Conservation (phyloP, 2,888 invertebrate genomes). For the Hirtodrosophila duncani region DNA sequence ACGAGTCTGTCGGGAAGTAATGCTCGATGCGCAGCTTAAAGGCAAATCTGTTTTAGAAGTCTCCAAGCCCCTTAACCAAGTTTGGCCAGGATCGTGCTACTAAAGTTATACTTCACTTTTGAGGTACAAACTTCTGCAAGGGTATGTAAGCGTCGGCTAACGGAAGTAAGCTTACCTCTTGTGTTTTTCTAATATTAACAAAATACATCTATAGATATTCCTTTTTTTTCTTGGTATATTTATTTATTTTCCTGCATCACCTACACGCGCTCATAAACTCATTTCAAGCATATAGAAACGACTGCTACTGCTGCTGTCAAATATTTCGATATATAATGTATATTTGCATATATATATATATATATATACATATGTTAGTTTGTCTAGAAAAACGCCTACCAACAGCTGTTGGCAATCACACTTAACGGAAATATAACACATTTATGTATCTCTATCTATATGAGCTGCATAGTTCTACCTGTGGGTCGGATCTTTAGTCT, state of each 20-base stretch:
- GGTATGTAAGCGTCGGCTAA: no score
- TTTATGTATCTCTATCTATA: slow-evolving; percentile 16
- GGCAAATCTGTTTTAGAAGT: no score
- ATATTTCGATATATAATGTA: slow-evolving; percentile 6
- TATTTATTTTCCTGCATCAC: no score
- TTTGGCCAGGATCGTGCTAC: no score
- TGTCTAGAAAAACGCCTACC: slow-evolving; percentile 45
- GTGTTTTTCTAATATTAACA: slow-evolving; percentile 18
- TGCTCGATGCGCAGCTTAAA: no score
- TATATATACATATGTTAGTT: not conserved
- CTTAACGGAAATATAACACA: slow-evolving; percentile 19
- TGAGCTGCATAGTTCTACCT: slow-evolving; percentile 13
- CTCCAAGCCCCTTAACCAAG: no score
- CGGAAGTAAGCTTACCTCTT: no score
- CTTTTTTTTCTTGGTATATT: slow-evolving; percentile 22
- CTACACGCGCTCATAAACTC: slow-evolving; percentile 63
- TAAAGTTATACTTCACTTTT: no score
- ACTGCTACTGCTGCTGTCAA: no score
- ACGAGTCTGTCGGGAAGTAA: no score
- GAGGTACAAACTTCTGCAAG: no score
- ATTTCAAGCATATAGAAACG: no score
- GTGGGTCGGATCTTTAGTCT: slow-evolving; percentile 6
- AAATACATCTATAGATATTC: slow-evolving; percentile 3
- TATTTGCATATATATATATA: slow-evolving; percentile 19
- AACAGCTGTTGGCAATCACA: slow-evolving; percentile 51